phyloP scores from a whole-genome alignment of 2,113 vertebrate genomes.

The Acrocephalus kingi region DNA sequence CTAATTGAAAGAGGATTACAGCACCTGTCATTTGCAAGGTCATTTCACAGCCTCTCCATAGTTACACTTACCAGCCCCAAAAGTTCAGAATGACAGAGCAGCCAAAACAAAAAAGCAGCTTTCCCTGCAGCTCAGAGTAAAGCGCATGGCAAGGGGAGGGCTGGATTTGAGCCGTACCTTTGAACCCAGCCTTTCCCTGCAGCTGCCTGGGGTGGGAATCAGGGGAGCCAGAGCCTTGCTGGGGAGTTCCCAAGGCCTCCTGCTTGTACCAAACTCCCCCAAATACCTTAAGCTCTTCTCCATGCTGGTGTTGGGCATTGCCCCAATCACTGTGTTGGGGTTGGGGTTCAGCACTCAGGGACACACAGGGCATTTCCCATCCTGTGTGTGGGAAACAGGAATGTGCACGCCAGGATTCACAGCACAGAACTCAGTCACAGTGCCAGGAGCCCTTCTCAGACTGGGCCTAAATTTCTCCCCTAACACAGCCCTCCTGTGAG shows the following conservation, averaged over 20 bases:
- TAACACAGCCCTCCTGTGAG: not conserved
- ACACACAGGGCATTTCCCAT: not conserved
- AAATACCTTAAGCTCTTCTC: not conserved
- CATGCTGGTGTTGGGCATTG: not conserved
- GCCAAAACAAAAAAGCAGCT: not conserved
- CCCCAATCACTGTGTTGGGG: not conserved
- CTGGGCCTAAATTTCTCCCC: not conserved
- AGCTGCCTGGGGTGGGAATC: not conserved
- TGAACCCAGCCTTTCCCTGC: not conserved
- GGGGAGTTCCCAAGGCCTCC: not conserved
- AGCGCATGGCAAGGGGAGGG: not conserved
- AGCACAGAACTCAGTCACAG: not conserved
- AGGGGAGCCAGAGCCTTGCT: not conserved
- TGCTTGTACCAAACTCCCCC: not conserved
- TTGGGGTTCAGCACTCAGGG: not conserved
- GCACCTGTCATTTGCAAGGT: not conserved
- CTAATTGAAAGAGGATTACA: not conserved
- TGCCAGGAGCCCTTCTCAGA: not conserved
- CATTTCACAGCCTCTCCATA: not conserved
- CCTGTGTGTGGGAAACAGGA: not conserved
- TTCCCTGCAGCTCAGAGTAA: not conserved
- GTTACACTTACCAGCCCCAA: not conserved
- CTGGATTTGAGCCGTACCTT: not conserved
- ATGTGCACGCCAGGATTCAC: not conserved
- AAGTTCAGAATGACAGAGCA: not conserved